Base-by-base conservation (phyloP, 1,140 invertebrate genomes). In the Mya arenaria region DNA sequence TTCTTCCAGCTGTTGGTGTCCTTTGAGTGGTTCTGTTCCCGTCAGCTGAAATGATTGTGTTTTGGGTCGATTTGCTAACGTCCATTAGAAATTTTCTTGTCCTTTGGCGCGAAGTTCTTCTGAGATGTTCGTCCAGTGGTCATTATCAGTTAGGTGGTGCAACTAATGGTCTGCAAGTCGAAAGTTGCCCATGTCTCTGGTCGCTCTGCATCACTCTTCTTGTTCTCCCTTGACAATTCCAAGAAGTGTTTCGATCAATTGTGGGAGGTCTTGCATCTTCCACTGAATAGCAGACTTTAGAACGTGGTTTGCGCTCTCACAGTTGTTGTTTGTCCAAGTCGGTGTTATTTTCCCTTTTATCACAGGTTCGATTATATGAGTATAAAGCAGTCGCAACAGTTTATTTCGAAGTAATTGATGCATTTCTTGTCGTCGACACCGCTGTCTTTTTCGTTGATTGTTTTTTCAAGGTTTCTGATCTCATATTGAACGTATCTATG, bases 291-390 rank as follows among this genome's bases (percentile, higher is more conserved):
- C 68, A 30, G 36, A 41, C 32, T 48, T 71, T 4, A 71, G 1
- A 4, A 71, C 37, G 44, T 52, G 41, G 30, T 71, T 71, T 15
- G 68, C 44, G 25, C 68, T 71, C 32, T 71, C 66, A 3, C 25
- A 71, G 41, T 71, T 71, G n/a, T 71, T 52, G 6, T 71, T 71
- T 0, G 66, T 71, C 66, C 39, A 71, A 30, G 65, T 68, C 32
- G 36, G 17, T 32, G 17, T n/a, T 25, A 68, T 30, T 68, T 68
- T 68, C 6, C 17, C 34, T 68, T n/a, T n/a, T n/a, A n/a, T n/a
- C 15, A 25, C 23, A 15, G 34, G 39, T n/a, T 68, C 36, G 25
- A 68, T 30, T 10, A 65, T 36, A 36, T 34, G 62, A 32, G n/a
- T 65, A 23, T 56, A n/a, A 6, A 56, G 55, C 6, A 19, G 19